These are phyloP conservation scores for Laticauda colubrina DNA, from an alignment of 2,113 vertebrate species.

Conservation along the genomic window DNA sequence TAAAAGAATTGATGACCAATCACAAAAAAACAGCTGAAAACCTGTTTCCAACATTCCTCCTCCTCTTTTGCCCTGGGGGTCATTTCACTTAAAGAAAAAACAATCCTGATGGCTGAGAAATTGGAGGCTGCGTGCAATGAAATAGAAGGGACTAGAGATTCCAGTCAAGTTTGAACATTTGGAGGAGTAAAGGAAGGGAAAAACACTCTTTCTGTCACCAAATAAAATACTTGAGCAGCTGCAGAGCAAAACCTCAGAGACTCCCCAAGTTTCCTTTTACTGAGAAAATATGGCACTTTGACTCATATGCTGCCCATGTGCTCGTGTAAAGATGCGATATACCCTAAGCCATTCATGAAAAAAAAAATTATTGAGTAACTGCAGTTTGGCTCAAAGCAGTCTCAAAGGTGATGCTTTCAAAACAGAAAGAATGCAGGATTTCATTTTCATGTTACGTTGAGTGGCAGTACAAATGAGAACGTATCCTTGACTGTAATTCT, in stretches of 20 bases:
- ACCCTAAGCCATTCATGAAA: background rate
- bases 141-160: constrained; percentile 14
- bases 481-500: background rate
- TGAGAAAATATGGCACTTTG: constrained; percentile 9
- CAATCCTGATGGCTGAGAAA: constrained; percentile 57
- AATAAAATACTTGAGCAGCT: constrained; percentile 18
- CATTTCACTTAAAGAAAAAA: constrained; percentile 48
- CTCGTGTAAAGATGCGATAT: background rate
- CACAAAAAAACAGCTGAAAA: constrained; percentile 60
- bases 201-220: background rate
- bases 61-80: constrained; percentile 39
- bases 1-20: constrained; percentile 32
- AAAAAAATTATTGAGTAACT: background rate
- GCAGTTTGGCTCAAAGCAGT: background rate
- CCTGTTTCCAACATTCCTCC: background rate
- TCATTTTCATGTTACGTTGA: background rate
- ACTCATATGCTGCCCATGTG: constrained; percentile 18
- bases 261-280: constrained; percentile 6
- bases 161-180: constrained; percentile 1
- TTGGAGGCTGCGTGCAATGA: constrained; percentile 31
- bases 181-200: background rate
- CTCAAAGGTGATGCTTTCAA: background rate
- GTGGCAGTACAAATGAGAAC: background rate
- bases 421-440: background rate
- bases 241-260: constrained; percentile 22